Conservation (phyloP, 2,797 vertebrate genomes). For the Cossypha caffra region DNA sequence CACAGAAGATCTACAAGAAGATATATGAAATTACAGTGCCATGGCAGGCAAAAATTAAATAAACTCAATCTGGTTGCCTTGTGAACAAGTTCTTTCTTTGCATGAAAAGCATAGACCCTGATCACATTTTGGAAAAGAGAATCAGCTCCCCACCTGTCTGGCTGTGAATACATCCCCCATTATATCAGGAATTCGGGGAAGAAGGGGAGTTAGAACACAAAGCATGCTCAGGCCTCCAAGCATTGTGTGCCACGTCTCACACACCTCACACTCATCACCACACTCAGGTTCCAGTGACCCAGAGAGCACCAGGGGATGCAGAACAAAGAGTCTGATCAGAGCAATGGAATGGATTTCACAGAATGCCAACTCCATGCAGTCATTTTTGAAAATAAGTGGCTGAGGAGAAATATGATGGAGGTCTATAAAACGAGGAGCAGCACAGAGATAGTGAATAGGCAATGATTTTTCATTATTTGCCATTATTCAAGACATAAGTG, state of each 20-base stretch:
- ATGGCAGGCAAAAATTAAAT: neutral
- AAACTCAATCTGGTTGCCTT: neutral
- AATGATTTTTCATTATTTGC: conserved; percentile 65
- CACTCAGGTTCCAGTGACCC: neutral
- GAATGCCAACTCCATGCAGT: neutral
- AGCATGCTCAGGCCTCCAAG: neutral
- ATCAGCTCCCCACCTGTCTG: neutral
- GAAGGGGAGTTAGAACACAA: neutral
- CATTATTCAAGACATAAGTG: conserved; percentile 52
- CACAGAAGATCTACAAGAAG: neutral
- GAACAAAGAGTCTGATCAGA: neutral
- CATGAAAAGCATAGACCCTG: neutral
- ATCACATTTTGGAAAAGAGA: neutral
- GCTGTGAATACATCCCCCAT: neutral
- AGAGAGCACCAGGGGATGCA: neutral
- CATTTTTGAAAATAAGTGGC: conserved; percentile 12
- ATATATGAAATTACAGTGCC: neutral
- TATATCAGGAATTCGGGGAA: neutral
- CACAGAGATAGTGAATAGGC: conserved; percentile 58
- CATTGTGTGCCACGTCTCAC: neutral
- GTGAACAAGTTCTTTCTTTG: neutral
- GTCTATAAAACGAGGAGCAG: conserved; percentile 20
- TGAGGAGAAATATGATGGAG: conserved; percentile 34
- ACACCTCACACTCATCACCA: neutral
- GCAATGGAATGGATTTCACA: neutral